These are phyloP conservation scores for Drosophila greeni DNA, from an alignment of 2,888 invertebrate species.

Conservation along the genomic window DNA sequence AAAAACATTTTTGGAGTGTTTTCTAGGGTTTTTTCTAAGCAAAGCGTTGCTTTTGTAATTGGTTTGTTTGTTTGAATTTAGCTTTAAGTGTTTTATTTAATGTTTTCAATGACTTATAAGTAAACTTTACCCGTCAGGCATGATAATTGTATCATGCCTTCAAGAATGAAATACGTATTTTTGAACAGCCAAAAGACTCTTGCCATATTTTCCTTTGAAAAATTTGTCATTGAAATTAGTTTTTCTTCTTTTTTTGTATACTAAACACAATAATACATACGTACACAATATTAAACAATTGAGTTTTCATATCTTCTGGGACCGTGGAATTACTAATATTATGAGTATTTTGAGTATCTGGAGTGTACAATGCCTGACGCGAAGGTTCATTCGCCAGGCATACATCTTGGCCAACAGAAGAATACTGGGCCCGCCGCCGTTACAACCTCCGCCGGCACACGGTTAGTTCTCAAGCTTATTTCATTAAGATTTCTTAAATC, in stretches of 20 bases:
- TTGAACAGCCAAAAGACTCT: background rate
- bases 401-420: constrained; percentile 63
- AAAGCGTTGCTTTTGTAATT: background rate
- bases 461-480: constrained; percentile 47
- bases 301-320: constrained; percentile 46
- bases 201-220: constrained; percentile 47
- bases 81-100: background rate
- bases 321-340: background rate
- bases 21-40: background rate
- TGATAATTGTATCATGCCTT: no score
- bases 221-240: constrained; percentile 45
- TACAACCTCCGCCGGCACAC: constrained; percentile 34
- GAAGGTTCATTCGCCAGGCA: constrained; percentile 68
- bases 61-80: no score
- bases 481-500: constrained; percentile 10
- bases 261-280: constrained; percentile 29
- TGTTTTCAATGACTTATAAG: background rate
- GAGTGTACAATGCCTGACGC: constrained; percentile 60
- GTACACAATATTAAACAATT: constrained; percentile 56
- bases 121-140: background rate
- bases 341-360: constrained; percentile 66
- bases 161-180: background rate
- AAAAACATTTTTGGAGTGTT: background rate
- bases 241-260: constrained; percentile 23
- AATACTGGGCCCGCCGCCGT: constrained; percentile 23